Percentiles rank a stretch among this genome's conserved stretches.
These are phyloP conservation scores for Hemitrygon akajei DNA, from an alignment of 2,797 vertebrate species.

Conservation along the genomic window DNA sequence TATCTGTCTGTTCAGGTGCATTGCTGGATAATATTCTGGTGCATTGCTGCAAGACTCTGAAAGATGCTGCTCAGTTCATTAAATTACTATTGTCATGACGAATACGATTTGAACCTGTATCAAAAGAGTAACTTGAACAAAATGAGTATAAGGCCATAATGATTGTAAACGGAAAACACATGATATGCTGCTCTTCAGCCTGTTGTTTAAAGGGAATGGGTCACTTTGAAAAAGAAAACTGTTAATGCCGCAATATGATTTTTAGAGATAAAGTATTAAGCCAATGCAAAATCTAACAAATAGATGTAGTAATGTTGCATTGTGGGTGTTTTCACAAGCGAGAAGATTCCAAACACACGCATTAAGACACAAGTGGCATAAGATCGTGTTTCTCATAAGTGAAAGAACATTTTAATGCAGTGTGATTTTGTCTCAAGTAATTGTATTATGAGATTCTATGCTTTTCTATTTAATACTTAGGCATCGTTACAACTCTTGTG, in stretches of 20 bases:
- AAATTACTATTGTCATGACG: conserved; percentile 73
- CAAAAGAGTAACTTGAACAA: conserved; percentile 48
- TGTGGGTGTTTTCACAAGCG: conserved; percentile 25
- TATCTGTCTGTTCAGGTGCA: conserved; percentile 81
- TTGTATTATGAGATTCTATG: not conserved
- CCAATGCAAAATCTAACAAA: not conserved
- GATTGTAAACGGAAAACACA: not conserved
- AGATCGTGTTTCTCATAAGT: not conserved
- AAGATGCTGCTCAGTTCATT: conserved; percentile 64
- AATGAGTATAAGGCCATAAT: conserved; percentile 17
- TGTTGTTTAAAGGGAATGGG: not conserved
- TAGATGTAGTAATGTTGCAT: conserved; percentile 14
- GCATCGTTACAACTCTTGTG: no score
- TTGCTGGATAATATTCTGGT: conserved; percentile 63
- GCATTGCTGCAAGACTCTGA: conserved; percentile 55
- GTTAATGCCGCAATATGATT: not conserved
- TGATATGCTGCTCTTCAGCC: no score
- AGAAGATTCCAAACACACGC: not conserved
- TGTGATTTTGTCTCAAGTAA: not conserved
- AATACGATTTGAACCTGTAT: conserved; percentile 59
- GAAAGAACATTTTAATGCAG: not conserved
- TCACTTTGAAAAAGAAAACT: not conserved
- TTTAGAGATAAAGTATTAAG: not conserved
- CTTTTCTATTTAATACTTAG: not conserved
- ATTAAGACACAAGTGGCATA: not conserved